Evolutionary conservation across 1,140 invertebrate genomes (phyloP).

Genomic region (Bombus affinis): DNA sequence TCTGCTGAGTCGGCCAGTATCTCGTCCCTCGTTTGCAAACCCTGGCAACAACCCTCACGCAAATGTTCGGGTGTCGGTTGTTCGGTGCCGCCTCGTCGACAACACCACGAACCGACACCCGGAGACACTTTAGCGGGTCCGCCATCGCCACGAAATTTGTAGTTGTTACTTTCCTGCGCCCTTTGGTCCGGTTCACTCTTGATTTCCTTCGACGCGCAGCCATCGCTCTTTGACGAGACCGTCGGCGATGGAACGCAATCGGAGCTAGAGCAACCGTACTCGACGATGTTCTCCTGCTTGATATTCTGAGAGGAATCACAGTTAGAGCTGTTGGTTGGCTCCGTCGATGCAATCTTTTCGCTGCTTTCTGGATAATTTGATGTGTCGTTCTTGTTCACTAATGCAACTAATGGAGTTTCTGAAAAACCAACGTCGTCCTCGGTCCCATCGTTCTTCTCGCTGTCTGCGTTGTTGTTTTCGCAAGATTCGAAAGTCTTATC

Average conservation of each 20-base stretch:
- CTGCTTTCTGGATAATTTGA: neutral
- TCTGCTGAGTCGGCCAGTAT: slow-evolving; percentile 82
- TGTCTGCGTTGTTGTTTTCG: slow-evolving; percentile 26
- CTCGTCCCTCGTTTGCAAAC: slow-evolving; percentile 88
- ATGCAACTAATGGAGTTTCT: slow-evolving; percentile 13
- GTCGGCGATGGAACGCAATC: slow-evolving; percentile 50
- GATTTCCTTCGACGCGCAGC: slow-evolving; percentile 53
- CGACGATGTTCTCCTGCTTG: slow-evolving; percentile 71
- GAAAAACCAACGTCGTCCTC: slow-evolving; percentile 49
- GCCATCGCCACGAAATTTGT: slow-evolving; percentile 86
- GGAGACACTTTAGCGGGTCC: slow-evolving; percentile 85
- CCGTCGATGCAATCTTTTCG: slow-evolving; percentile 16
- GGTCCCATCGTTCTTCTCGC: slow-evolving; percentile 10
- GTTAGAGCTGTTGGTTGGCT: slow-evolving; percentile 34
- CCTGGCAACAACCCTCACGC: slow-evolving; percentile 88
- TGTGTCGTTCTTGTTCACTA: slow-evolving; percentile 11
- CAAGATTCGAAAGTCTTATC: slow-evolving; percentile 29
- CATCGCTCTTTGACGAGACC: slow-evolving; percentile 54
- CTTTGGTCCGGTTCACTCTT: slow-evolving; percentile 72
- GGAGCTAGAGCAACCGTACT: slow-evolving; percentile 61
- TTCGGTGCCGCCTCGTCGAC: slow-evolving; percentile 87
- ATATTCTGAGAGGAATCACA: slow-evolving; percentile 70
- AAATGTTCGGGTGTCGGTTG: slow-evolving; percentile 88
- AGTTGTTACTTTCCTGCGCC: slow-evolving; percentile 64
- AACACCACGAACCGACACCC: slow-evolving; percentile 86